phyloP scores from a whole-genome alignment of 1,140 invertebrate species.

The Bombus sylvicola region DNA sequence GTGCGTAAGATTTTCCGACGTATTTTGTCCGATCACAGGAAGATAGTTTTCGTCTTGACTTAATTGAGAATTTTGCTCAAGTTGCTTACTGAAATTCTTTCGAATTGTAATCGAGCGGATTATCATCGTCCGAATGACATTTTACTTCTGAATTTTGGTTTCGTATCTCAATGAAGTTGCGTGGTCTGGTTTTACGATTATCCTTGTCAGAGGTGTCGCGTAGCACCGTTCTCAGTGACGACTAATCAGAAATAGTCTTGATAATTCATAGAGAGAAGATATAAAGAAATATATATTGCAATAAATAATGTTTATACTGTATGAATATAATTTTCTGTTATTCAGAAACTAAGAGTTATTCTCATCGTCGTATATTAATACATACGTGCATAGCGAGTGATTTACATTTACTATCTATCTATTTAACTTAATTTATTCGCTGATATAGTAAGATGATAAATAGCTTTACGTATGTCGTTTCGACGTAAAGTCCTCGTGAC shows the following conservation, averaged over 20 bases:
- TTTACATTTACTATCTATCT: slow-evolving; percentile 7
- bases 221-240: not conserved
- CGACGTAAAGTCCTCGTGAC: not conserved
- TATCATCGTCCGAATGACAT: not conserved
- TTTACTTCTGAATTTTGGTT: not conserved
- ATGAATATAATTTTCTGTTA: slow-evolving; percentile 19
- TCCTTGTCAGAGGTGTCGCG: not conserved
- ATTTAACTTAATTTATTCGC: not conserved
- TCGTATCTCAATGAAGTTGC: not conserved
- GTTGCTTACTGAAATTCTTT: not conserved
- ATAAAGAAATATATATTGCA: slow-evolving; percentile 27
- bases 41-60: not conserved
- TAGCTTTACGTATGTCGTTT: slow-evolving; percentile 4
- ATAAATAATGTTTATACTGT: slow-evolving; percentile 14
- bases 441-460: not conserved
- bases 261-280: slow-evolving; percentile 12
- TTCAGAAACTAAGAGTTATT: not conserved
- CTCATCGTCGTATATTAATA: not conserved
- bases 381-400: not conserved
- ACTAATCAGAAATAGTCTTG: slow-evolving; percentile 8
- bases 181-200: not conserved
- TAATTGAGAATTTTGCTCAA: slow-evolving; percentile 7
- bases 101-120: not conserved
- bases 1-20: not conserved
- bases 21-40: not conserved